Evolutionary conservation across 2,888 invertebrate species (phyloP).

Genomic region (Timema podura): DNA sequence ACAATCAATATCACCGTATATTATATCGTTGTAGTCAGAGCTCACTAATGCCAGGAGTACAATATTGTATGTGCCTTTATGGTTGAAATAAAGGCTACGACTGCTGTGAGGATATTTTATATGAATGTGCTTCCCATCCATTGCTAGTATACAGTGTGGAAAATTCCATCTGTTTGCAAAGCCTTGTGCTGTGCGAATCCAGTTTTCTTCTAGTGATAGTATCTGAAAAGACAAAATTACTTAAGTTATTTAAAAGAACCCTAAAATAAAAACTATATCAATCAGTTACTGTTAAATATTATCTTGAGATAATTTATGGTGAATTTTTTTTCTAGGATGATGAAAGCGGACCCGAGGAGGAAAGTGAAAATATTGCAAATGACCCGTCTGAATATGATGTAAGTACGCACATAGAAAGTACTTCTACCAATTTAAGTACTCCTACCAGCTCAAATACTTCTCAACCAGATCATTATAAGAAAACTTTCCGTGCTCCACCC

Average conservation of each 20-base stretch:
- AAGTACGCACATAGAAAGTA: not conserved
- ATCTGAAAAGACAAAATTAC: not conserved
- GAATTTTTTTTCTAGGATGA: too few species aligned
- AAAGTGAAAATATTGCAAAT: conserved; percentile 2
- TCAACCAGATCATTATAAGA: too few species aligned
- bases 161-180: not conserved
- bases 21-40: not conserved
- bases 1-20: not conserved
- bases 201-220: not conserved
- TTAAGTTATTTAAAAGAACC: not conserved
- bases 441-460: too few species aligned
- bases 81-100: too few species aligned
- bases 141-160: not conserved
- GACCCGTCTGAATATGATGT: not conserved
- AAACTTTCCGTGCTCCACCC: too few species aligned
- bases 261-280: not conserved
- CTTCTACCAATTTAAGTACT: too few species aligned
- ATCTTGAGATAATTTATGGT: not conserved
- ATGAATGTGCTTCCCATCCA: conserved; percentile 1
- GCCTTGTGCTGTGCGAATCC: not conserved
- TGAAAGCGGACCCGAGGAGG: not conserved
- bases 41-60: too few species aligned
- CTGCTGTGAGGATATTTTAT: too few species aligned
- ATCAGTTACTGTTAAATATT: not conserved
- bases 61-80: too few species aligned